Base-by-base conservation (phyloP, 2,113 vertebrate species). In the Rhinoderma darwinii region DNA sequence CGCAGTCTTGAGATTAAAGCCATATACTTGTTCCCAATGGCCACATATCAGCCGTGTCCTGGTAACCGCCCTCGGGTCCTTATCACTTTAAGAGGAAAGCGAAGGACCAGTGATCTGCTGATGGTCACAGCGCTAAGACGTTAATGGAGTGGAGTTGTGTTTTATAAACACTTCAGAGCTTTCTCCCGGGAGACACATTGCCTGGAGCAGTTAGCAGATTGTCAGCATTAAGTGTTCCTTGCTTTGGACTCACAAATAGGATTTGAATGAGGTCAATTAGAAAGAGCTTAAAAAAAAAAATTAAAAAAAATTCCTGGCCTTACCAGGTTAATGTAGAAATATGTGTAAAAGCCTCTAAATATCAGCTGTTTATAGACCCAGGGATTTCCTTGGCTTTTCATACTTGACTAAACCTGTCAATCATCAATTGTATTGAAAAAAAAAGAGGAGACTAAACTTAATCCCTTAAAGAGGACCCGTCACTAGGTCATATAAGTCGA, bases 141-240 rank as follows among this genome's bases (percentile, higher is more conserved):
- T 84, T 84, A 84, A 84, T 84, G 83, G 83, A 84, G 73, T 41
- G 39, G 4, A 44, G 72, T 76, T 54, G 10, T 70, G 63, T 68
- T 84, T 54, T 54, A 73, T 73, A 84, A 84, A 84, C 82, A 84
- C 66, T 84, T 54, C 27, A 41, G 82, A 56, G 82, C 44, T 43
- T 68, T 73, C 30, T n/a, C 68, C 68, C 82, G 8, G 18, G 82
- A 84, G 82, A 37, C 44, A 18, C 27, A 6, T 84, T 56, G 82
- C 82, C 82, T 41, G 66, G 44, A 84, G 82, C 82, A 73, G 44
- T 72, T 73, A 54, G 47, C 82, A 37, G 73, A 39, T 83, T 70
- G 61, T 83, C 81, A 83, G 59, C 10, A 56, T 80, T 80, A 80
- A 80, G 77, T 41, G 32, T 80, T 80, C 35, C 17, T 80, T 37